These are phyloP conservation scores for Metopia argyrocephala DNA, from an alignment of 2,888 invertebrate genomes.

Conservation along the genomic window DNA sequence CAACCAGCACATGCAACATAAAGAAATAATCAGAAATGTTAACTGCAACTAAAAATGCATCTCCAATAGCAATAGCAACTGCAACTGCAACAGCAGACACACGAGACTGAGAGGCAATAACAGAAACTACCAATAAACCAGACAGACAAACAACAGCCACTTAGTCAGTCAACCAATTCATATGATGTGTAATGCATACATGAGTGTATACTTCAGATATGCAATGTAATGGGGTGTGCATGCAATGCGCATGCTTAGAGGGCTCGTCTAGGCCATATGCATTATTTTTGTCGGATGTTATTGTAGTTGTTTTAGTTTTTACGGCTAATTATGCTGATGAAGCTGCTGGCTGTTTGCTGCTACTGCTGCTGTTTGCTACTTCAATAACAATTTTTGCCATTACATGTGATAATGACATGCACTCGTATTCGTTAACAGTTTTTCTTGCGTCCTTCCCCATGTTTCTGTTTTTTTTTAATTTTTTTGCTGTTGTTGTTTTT, in stretches of 20 bases:
- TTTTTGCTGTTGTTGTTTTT: constrained; percentile 23
- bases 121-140: background rate
- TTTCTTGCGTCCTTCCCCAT: constrained; percentile 44
- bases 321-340: background rate
- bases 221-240: constrained; percentile 15
- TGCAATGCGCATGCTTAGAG: constrained; percentile 59
- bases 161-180: background rate
- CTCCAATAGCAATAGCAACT: constrained; percentile 33
- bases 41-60: constrained; percentile 28
- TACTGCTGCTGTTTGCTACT: background rate
- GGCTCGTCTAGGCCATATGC: constrained; percentile 61
- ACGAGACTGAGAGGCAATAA: constrained; percentile 44
- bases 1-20: constrained; percentile 24
- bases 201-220: no score
- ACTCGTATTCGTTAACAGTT: constrained; percentile 44
- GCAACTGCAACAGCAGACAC: constrained; percentile 28
- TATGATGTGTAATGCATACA: background rate
- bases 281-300: no score
- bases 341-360: constrained; percentile 29
- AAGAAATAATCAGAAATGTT: constrained; percentile 31
- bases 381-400: no score
- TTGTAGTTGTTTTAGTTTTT: background rate
- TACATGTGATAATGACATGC: constrained; percentile 44
- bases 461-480: no score
- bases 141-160: constrained; percentile 37